Base-by-base conservation (phyloP, 2,113 vertebrate genomes). In the Malurus cyaneus region DNA sequence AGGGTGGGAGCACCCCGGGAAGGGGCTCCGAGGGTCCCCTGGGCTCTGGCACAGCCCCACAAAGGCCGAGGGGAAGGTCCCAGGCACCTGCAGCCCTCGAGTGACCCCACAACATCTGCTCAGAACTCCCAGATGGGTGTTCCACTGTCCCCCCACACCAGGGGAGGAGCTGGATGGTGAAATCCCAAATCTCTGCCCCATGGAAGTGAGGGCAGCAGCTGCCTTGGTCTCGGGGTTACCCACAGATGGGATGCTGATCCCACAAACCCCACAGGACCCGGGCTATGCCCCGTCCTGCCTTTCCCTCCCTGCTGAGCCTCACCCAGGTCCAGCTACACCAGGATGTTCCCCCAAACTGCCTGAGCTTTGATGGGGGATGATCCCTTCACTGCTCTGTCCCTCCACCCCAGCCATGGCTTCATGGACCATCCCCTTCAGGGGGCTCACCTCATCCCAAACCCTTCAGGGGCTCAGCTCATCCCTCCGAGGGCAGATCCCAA, bases 231-330 rank as follows among this genome's bases (percentile, higher is more conserved):
- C 59, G 4, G 10, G 41, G 17, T n/a, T 12, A 25, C 26, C 56
- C 53, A 24, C 6, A 16, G 54, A 20, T 0, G 2, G 1, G 1
- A 29, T 13, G 2, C 2, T 2, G 5, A 20, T 36, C 11, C 11
- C 32, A 23, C 14, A 12, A 72, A 53, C 26, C 25, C 34, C n/a
- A 5, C 21, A 3, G 54, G 41, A 17, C 3, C 31, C n/a, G 3
- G 47, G 47, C 74, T 8, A 29, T 1, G 6, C n/a, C 20, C 25
- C 19, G 3, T 18, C 19, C 32, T 4, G 4, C 36, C 15, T 18
- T 23, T 24, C 36, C 32, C 49, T 25, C 26, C 34, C 24, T 2
- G 2, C 2, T 2, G 26, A 60, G 54, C 53, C 53, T 2, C 6
- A 25, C 20, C 5, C 29, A 69, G 18, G 15, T 44, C 54, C 41